Evolutionary conservation across 2,888 invertebrate species (phyloP), one percentile per base, ranked within the genome.

Genomic region (Dicranocentrus wangi): DNA sequence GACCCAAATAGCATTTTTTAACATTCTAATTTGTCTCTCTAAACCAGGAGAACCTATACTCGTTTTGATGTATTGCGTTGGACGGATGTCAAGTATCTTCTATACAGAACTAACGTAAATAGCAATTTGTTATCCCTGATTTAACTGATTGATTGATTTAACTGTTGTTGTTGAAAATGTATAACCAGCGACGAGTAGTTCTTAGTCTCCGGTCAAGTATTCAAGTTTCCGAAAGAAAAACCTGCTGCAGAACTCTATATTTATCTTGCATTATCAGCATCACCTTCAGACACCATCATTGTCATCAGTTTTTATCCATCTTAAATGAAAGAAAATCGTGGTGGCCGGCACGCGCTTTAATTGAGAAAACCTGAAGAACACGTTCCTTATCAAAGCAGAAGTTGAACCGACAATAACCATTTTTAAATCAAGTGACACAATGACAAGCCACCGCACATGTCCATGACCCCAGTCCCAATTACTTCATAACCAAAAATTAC

Each of bases 301-400:
- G 63, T 72, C 70, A 58, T 58, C 39, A 39, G n/a, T n/a, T 39
- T 39, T 8, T 39, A 39, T 39, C 39, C 5, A 39, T 39, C 39
- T 13, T 70, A 23, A 66, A 76, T 76, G 28, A 53, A 66, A 39
- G 19, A 55, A 58, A 55, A 43, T 76, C 75, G 75, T 66, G 66
- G 58, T 43, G 27, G 75, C 42, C 47, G 73, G 75, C 75, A 76
- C 75, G 75, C 66, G 75, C 68, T 76, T 51, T n/a, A 66, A 66
- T 66, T 66, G 68, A 55, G 68, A 76, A 76, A 76, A 76, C 75
- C 75, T 66, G 75, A 76, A 76, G 66, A 76, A 76, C 75, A 66
- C 58, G 75, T 76, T 76, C 75, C 47, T 76, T 76, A 76, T 76
- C 75, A 76, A 27, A 27, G 42, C 7, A 15, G 47, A 66, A n/a